Evolutionary conservation across 2,113 vertebrate genomes (phyloP), one percentile per base, ranked within the genome.

Genomic region (Datnioides undecimradiatus): DNA sequence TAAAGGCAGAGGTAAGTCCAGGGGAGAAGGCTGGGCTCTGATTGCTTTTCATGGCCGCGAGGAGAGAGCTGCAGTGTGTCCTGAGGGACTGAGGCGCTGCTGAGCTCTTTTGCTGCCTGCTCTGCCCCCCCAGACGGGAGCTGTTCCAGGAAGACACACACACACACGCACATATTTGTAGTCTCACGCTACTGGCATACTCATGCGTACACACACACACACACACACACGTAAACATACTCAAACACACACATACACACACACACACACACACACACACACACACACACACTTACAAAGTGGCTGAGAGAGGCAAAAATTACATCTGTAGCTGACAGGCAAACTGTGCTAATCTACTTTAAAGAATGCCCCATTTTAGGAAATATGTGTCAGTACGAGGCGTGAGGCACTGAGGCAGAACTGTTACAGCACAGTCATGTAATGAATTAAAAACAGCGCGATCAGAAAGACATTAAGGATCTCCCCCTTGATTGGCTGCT

Each of bases 1-100:
- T 95, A 95, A 93, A 94, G 92, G 89, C 88, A 83, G 91, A 94
- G 94, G 94, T 94, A 91, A 91, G 93, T 93, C 93, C 92, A 91
- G 86, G 90, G 89, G 92, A 93, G 93, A 90, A 88, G 86, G 86
- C 91, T 87, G 78, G 79, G 86, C 86, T 90, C 90, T 95, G 92
- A 95, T 95, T 94, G 93, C 93, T 94, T 95, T 95, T 93, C 90
- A 88, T 94, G 88, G 90, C 94, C 70, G 57, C 65, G 66, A 93
- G 94, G 84, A 90, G 88, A 86, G 89, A 93, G 89, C 87, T 92
- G 90, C 90, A 92, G 84, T 87, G 25, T 71, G 86, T 93, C 93
- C 90, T 86, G 71, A 60, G 91, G 93, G 92, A 93, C 90, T 33
- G 83, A 92, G 87, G 80, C 79, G 66, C 89, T 90, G 88, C 91